phyloP scores from a whole-genome alignment of 2,797 vertebrate genomes.

The Valencia hispanica region DNA sequence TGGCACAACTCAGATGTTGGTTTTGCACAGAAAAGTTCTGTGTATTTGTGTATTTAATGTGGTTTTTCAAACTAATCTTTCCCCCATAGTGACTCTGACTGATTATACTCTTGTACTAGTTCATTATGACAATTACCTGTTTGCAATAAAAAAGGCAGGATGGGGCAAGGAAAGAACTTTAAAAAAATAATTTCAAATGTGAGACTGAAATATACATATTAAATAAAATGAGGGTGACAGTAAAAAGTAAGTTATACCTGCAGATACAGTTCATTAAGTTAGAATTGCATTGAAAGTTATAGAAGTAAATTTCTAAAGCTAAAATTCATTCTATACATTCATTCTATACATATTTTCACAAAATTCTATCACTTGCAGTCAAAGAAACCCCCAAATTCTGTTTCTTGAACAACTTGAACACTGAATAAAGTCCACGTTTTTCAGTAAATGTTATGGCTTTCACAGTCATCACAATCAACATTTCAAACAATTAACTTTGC shows the following conservation, averaged over 20 bases:
- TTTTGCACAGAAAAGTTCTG: background rate
- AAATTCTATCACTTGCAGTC: background rate
- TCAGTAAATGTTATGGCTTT: background rate
- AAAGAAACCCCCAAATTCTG: background rate
- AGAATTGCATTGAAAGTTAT: background rate
- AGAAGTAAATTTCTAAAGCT: background rate
- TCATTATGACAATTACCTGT: background rate
- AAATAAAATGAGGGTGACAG: background rate
- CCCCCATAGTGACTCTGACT: background rate
- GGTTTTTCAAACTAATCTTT: background rate
- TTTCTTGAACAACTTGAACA: background rate
- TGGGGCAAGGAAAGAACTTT: too few relatives aligned
- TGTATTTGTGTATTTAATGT: background rate
- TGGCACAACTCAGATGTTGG: background rate
- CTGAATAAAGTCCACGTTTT: background rate
- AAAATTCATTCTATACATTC: background rate
- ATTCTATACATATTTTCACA: too few relatives aligned
- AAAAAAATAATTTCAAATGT: too few relatives aligned
- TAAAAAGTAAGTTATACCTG: background rate
- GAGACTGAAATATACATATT: background rate
- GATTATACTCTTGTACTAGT: background rate
- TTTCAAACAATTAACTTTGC: background rate
- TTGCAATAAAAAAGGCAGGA: too few relatives aligned
- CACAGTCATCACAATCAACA: background rate
- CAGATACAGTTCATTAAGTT: background rate